Evolutionary conservation across 2,113 vertebrate species (phyloP).

Genomic region (Atractosteus spatula): DNA sequence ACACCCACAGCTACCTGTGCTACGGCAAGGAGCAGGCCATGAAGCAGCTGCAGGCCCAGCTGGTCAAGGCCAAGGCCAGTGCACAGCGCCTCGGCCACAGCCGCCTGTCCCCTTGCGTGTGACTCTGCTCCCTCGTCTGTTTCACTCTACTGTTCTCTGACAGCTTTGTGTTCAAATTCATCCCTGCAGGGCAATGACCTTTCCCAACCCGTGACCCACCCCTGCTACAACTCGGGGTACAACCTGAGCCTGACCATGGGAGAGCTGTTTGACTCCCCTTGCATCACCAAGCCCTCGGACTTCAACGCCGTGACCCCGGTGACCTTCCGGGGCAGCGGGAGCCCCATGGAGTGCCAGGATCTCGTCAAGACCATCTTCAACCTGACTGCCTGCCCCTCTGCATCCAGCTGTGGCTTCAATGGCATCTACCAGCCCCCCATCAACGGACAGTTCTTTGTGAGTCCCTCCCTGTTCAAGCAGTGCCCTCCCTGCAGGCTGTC

Average conservation of each 20-base stretch:
- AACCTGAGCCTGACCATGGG: conserved; percentile 21
- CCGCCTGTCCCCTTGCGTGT: neutral
- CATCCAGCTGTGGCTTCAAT: conserved; percentile 56
- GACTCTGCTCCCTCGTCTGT: neutral
- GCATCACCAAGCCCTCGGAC: conserved; percentile 8
- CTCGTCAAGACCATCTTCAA: conserved; percentile 55
- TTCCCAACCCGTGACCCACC: conserved; percentile 38
- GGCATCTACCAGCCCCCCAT: conserved; percentile 59
- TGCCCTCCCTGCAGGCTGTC: no score
- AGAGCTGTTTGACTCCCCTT: conserved; percentile 54
- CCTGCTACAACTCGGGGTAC: conserved; percentile 64
- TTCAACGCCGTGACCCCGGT: conserved; percentile 14
- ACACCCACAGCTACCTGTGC: conserved; percentile 77
- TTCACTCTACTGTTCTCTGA: neutral
- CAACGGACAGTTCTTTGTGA: conserved; percentile 62
- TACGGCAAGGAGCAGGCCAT: conserved; percentile 65
- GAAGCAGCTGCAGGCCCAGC: conserved; percentile 42
- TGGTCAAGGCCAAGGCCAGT: conserved; percentile 53
- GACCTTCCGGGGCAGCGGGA: conserved; percentile 54
- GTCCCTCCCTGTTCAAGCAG: conserved; percentile 17
- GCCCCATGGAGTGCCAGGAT: conserved; percentile 39
- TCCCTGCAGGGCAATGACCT: conserved; percentile 17
- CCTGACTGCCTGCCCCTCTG: conserved; percentile 39
- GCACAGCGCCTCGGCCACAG: neutral
- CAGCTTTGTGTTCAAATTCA: neutral